Evolutionary conservation across 2,797 vertebrate species (phyloP).

Genomic region (Myiotriccus ornatus): DNA sequence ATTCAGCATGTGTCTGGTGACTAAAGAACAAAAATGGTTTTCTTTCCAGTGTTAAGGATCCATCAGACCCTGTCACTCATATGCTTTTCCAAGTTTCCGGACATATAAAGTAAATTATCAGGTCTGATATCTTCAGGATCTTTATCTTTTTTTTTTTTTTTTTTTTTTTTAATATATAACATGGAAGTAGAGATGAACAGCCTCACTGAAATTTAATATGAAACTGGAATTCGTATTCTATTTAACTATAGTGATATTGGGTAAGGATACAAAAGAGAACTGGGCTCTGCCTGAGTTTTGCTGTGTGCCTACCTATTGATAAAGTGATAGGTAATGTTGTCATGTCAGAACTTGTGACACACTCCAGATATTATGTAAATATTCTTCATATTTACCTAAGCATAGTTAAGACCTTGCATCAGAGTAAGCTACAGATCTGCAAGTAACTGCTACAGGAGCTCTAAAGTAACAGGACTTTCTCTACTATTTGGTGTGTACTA

Average conservation of each 20-base stretch:
- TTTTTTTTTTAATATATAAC: neutral
- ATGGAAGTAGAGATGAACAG: neutral
- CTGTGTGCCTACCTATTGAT: neutral
- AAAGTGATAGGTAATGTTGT: neutral
- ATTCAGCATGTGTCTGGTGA: fast-evolving
- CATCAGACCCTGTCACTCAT: neutral
- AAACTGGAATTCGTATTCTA: neutral
- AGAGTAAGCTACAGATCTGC: neutral
- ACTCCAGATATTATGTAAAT: neutral
- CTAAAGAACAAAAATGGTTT: neutral
- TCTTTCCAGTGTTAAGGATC: neutral
- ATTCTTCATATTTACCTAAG: neutral
- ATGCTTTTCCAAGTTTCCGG: neutral
- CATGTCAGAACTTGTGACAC: neutral
- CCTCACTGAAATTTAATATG: neutral
- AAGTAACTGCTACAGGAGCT: neutral
- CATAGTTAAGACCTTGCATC: neutral
- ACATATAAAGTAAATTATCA: neutral
- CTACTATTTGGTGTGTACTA: neutral
- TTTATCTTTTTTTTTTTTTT: neutral
- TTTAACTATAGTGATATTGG: neutral
- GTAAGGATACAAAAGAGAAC: neutral
- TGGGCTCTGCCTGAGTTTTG: neutral
- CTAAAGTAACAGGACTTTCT: neutral
- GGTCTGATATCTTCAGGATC: neutral